Base-by-base conservation (phyloP, 2,888 invertebrate genomes). In the Eilema caniola region DNA sequence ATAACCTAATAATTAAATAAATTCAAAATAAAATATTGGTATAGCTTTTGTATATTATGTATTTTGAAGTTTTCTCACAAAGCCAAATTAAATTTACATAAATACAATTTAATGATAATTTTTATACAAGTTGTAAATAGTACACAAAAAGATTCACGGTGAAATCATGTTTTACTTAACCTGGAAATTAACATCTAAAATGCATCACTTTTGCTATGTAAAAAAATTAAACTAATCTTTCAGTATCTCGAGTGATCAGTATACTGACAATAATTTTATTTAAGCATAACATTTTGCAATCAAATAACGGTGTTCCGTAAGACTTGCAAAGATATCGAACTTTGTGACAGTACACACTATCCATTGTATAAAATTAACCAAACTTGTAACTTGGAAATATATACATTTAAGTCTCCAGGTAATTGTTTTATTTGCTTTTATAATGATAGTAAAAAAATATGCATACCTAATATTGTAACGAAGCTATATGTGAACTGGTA, bases 61-160 rank as follows among this genome's bases (percentile, higher is more conserved):
- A 95, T 95, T 95, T 90, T 93, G 93, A 94, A 94, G 87, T 91
- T 91, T 94, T 90, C 92, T 94, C 94, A 94, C 95, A 95, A 95
- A 95, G 95, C 95, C 93, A 95, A 95, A 95, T 93, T 87, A 95
- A 95, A 93, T 93, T 92, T 93, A 95, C 93, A 95, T 95, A 95
- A 95, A 95, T 95, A 95, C 93, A 94, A 92, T 94, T 92, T 88
- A 92, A 89, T 92, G 90, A 93, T 91, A 93, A 93, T 90, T 89
- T 93, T 94, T 94, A 94, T 95, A 95, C 94, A 95, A 93, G 92
- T 92, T 85, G 85, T 92, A 92, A 90, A 93, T 89, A 90, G 89
- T 92, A 93, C 92, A 93, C 87, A 93, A 91, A 53, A 92, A 92
- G 91, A 92, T 92, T 89, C 88, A 88, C 84, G 87, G 89, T 90